Evolutionary conservation across 2,888 invertebrate genomes (phyloP).

Genomic region (Anagyrus pseudococci): DNA sequence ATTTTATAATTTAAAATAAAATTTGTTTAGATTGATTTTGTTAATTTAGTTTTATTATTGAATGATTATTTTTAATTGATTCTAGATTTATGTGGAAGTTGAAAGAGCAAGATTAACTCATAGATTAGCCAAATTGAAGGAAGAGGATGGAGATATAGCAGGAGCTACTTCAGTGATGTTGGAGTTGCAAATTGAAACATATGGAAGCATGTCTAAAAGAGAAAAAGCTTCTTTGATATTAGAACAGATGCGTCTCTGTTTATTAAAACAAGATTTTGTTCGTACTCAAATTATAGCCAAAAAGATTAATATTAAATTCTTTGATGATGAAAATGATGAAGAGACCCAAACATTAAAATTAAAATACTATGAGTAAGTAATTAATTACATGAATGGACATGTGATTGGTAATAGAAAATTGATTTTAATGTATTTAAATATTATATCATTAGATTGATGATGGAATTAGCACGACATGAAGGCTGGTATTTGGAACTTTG

Average conservation of each 20-base stretch:
- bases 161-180: slow-evolving; percentile 95
- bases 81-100: slow-evolving; percentile 97
- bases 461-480: slow-evolving; percentile 94
- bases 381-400: not conserved
- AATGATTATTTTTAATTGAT: no score
- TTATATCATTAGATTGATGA: slow-evolving; percentile 81
- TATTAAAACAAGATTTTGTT: slow-evolving; percentile 94
- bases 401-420: not conserved
- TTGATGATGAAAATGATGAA: slow-evolving; percentile 78
- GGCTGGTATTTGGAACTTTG: slow-evolving; percentile 92
- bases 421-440: no score
- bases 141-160: slow-evolving; percentile 81
- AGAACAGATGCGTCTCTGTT: slow-evolving; percentile 97
- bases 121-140: slow-evolving; percentile 83
- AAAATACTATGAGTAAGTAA: slow-evolving; percentile 70
- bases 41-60: slow-evolving; percentile 27
- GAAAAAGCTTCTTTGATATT: slow-evolving; percentile 97
- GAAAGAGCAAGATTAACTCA: slow-evolving; percentile 96
- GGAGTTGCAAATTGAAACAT: slow-evolving; percentile 96
- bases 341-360: slow-evolving; percentile 69
- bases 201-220: slow-evolving; percentile 97
- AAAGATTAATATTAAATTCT: slow-evolving; percentile 97
- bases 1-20: not conserved
- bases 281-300: slow-evolving; percentile 98
- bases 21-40: slow-evolving; percentile 1